Evolutionary conservation across 1,140 invertebrate species (phyloP).

Genomic region (Dufourea novaeangliae): DNA sequence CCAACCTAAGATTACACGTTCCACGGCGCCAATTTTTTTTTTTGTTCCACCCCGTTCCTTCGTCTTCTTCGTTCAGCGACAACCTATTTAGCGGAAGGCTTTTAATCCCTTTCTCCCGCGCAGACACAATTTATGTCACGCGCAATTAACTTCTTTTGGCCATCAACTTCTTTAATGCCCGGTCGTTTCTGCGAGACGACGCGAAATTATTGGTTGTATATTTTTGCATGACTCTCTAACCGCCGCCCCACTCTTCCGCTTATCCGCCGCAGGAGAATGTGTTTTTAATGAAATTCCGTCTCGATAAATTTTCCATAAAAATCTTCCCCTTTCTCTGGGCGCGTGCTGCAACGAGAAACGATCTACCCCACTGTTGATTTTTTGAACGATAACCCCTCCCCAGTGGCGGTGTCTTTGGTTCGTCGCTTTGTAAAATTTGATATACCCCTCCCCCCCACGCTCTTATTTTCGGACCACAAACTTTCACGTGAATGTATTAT

Average conservation of each 20-base stretch:
- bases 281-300: conserved; percentile 16
- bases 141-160: conserved; percentile 30
- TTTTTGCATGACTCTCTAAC: conserved; percentile 15
- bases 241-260: neutral
- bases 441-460: no score
- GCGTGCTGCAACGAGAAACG: neutral
- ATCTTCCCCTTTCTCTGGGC: no score
- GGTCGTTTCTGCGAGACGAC: neutral
- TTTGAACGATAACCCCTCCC: neutral
- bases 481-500: no score
- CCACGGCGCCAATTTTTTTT: neutral
- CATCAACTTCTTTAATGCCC: conserved; percentile 12
- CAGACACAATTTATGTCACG: conserved; percentile 25
- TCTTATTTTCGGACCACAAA: no score
- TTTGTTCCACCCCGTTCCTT: neutral
- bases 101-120: conserved; percentile 20
- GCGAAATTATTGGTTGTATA: neutral
- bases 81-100: conserved; percentile 32
- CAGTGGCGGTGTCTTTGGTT: neutral
- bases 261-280: no score
- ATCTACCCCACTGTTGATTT: neutral
- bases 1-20: conserved; percentile 24
- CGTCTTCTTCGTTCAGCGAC: conserved; percentile 10
- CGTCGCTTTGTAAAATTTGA: no score
- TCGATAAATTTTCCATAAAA: conserved; percentile 1